phyloP scores from a whole-genome alignment of 2,113 vertebrate species.

The Rhea pennata region DNA sequence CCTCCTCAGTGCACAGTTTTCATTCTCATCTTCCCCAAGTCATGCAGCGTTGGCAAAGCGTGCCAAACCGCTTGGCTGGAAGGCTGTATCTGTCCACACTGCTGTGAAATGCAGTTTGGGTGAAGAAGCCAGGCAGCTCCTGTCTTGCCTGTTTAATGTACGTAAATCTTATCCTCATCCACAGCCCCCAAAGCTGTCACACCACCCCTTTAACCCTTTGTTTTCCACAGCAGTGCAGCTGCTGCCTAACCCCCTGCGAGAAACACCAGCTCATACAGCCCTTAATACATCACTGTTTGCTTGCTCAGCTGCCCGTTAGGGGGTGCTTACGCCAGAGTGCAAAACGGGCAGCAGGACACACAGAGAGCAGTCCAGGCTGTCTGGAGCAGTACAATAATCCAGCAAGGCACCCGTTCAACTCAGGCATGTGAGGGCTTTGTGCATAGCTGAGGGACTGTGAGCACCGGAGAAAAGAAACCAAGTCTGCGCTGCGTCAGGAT shows the following conservation, averaged over 20 bases:
- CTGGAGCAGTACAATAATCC: neutral
- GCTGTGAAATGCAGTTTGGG: rapidly evolving
- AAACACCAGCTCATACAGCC: neutral
- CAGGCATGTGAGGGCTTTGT: neutral
- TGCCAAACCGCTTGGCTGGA: neutral
- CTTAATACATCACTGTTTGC: neutral
- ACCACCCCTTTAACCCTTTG: neutral
- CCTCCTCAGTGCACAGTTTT: neutral
- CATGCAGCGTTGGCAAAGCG: neutral
- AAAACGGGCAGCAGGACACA: rapidly evolving
- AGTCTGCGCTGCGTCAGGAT: neutral
- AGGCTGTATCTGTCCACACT: neutral
- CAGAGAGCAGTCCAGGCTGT: neutral
- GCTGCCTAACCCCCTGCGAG: neutral
- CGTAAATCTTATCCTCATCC: neutral
- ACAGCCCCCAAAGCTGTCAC: neutral
- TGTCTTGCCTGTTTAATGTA: neutral
- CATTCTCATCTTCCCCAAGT: slow-evolving; percentile 2
- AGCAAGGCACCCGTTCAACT: neutral
- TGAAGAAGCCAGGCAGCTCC: neutral
- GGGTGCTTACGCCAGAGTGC: neutral
- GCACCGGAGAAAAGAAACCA: no score
- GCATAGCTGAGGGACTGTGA: neutral
- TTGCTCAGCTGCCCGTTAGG: rapidly evolving
- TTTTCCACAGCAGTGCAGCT: neutral